A percentile compares a stretch with the other conserved stretches of the same genome.
Evolutionary conservation across 2,797 vertebrate genomes (phyloP).

Genomic region (Anniella stebbinsi): DNA sequence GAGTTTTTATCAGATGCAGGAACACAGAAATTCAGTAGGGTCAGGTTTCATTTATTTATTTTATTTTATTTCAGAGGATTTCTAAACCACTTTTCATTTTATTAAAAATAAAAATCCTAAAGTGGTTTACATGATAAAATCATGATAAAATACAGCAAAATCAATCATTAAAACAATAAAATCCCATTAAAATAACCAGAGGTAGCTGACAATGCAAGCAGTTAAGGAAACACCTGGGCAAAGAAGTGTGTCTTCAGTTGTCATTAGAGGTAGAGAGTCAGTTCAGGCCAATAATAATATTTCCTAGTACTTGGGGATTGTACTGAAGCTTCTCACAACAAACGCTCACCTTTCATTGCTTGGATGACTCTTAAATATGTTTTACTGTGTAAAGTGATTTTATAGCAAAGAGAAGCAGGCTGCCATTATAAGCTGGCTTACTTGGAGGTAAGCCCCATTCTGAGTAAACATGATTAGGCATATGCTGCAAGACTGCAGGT

Average conservation of each 20-base stretch:
- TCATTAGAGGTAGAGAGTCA: neutral
- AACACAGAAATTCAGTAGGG: neutral
- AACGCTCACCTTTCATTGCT: neutral
- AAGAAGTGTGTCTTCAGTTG: too few species aligned
- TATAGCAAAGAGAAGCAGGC: neutral
- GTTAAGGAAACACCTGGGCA: too few species aligned
- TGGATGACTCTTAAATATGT: neutral
- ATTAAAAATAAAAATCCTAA: too few species aligned
- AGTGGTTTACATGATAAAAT: too few species aligned
- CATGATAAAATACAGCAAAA: too few species aligned
- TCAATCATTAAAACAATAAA: too few species aligned
- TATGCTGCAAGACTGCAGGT: neutral
- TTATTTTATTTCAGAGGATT: too few species aligned
- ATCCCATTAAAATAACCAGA: too few species aligned
- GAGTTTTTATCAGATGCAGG: neutral
- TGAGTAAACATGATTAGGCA: neutral
- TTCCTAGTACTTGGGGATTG: neutral
- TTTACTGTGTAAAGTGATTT: neutral
- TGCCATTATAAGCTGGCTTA: neutral
- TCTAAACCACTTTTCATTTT: too few species aligned
- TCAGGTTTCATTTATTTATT: neutral
- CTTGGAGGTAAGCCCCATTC: neutral
- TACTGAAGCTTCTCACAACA: neutral
- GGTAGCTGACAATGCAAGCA: too few species aligned
- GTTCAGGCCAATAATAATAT: neutral